Base-by-base conservation (phyloP, 1,140 invertebrate genomes). In the Hyles vespertilio region DNA sequence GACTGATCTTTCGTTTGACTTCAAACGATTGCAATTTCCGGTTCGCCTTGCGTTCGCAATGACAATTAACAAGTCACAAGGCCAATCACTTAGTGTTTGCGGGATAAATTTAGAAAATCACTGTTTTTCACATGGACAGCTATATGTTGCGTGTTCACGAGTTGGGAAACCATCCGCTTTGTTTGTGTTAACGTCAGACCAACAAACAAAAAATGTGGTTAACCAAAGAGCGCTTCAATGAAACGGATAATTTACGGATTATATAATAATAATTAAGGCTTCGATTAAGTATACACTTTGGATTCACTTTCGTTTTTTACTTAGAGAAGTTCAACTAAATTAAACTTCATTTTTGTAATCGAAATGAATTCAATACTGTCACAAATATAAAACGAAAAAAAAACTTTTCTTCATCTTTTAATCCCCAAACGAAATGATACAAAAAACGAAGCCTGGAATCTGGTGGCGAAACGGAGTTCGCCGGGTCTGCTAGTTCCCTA, bases 21-120 rank as follows among this genome's bases (percentile, higher is more conserved):
- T 91, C 61, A 81, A 82, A 70, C 60, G 85, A 54, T 55, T 83
- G 32, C 73, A 89, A 64, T 89, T 91, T 75, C 81, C 87, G 51
- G 61, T 89, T 32, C 53, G 67, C 50, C 63, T 91, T 2, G 87
- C 90, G 6, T 92, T 92, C 74, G 84, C 87, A 10, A 87, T 91
- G 79, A 90, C 88, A 33, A 89, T 90, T 50, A 91, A 90, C 63
- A 91, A 92, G 74, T 80, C 81, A 10, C 90, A 91, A 77, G 90
- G 90, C 22, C 89, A 91, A 67, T 77, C 66, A 49, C 66, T 78
- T 69, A 63, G 63, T 59, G 68, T 71, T 65, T 79, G 64, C 56
- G 66, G 66, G 33, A 65, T 72, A 58, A 63, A 65, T 54, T 64
- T 66, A 56, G 55, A 64, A 62, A 58, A 60, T 58, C 60, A 57